Evolutionary conservation across 1,140 invertebrate species (phyloP).

Genomic region (Drosophila lini): DNA sequence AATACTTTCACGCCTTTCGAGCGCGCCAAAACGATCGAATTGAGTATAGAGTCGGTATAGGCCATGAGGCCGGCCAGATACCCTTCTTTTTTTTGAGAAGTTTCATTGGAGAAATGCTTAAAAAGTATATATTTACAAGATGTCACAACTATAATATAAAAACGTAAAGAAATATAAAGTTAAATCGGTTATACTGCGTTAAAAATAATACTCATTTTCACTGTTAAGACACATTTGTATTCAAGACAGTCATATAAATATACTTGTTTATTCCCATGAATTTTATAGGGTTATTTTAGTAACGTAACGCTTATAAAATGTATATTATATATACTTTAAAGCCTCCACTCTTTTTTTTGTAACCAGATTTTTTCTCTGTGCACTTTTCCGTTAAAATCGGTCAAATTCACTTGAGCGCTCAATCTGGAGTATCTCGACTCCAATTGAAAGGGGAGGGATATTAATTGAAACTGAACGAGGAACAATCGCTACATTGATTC

Average conservation of each 20-base stretch:
- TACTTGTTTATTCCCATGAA: too few species aligned
- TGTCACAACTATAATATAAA: neutral
- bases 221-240: neutral
- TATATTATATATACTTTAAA: too few species aligned
- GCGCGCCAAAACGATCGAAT: constrained; percentile 68
- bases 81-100: constrained; percentile 5
- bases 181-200: neutral
- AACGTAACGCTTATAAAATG: neutral
- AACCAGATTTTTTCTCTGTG: neutral
- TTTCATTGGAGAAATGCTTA: neutral
- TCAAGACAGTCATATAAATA: too few species aligned
- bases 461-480: constrained; percentile 24
- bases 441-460: constrained; percentile 12
- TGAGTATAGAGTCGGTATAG: constrained; percentile 18
- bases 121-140: neutral
- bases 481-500: constrained; percentile 26
- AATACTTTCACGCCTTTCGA: constrained; percentile 79
- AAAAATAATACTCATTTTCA: neutral
- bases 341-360: neutral
- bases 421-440: constrained; percentile 19
- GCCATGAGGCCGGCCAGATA: constrained; percentile 20
- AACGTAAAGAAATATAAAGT: too few species aligned
- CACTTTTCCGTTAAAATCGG: constrained; percentile 28
- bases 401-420: constrained; percentile 18
- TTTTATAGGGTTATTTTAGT: neutral